Evolutionary conservation across 2,888 invertebrate genomes (phyloP).

Genomic region (Calameuta idolon): DNA sequence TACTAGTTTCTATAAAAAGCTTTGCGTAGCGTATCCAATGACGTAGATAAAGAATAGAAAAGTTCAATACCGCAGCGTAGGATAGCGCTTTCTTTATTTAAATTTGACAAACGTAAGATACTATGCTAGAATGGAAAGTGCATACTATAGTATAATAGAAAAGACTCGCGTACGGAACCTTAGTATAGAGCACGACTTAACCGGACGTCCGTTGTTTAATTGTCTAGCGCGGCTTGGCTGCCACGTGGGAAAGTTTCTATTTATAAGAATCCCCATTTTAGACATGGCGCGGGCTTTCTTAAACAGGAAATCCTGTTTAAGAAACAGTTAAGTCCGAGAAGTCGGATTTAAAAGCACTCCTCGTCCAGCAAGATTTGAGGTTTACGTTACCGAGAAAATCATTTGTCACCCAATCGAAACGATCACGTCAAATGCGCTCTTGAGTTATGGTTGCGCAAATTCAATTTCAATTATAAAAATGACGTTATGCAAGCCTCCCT

Average conservation of each 20-base stretch:
- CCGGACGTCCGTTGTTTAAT: conserved; percentile 60
- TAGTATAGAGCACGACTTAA: conserved; percentile 28
- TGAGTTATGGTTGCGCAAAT: too few species aligned
- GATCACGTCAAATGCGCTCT: too few species aligned
- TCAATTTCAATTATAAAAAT: background rate
- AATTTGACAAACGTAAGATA: background rate
- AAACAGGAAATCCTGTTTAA: conserved; percentile 54
- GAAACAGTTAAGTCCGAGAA: conserved; percentile 37
- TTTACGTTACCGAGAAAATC: background rate
- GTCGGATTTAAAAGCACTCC: conserved; percentile 26
- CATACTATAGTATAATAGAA: background rate
- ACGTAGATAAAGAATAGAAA: background rate
- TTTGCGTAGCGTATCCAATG: background rate
- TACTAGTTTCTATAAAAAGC: background rate
- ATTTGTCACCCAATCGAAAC: too few species aligned
- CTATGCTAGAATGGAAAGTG: background rate
- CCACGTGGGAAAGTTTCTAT: conserved; percentile 58
- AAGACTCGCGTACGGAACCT: background rate
- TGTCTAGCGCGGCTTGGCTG: conserved; percentile 42
- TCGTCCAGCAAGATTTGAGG: background rate
- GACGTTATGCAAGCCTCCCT: background rate
- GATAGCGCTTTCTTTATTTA: background rate
- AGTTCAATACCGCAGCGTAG: background rate
- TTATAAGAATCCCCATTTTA: conserved; percentile 42
- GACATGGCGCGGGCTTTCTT: conserved; percentile 35